Evolutionary conservation across 2,888 invertebrate genomes (phyloP), one percentile per base, ranked within the genome.

Genomic region (Heliconius charithonia): DNA sequence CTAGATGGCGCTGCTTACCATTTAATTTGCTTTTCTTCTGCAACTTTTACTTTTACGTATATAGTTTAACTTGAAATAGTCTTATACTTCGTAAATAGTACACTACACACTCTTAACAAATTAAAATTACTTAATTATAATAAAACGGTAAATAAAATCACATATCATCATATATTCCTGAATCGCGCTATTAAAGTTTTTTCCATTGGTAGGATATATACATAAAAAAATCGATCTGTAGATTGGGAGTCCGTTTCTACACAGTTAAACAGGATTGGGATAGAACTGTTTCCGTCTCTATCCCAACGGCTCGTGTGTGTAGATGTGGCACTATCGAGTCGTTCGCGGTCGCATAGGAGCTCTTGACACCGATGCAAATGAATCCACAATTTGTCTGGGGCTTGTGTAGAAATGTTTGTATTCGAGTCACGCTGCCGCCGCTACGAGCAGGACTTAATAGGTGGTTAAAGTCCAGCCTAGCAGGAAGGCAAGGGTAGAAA

Each of bases 201-300:
- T 59, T 10, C 0, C 0, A 0, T 0, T 0, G 4, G 4, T 0
- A 37, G 63, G 4, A 27, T 79, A 79, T 70, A 77, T 79, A 79
- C 27, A n/a, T 45, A 62, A 29, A 59, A 56, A 25, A 19, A 37
- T 6, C 1, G 2, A 0, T 0, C 3, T 4, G 4, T 2, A 1
- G 0, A 1, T 4, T 0, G 86, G 87, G 89, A 89, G 91, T 91
- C 91, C 91, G 85, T 89, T 91, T 89, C 91, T 91, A 91, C 90
- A 82, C 89, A 90, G 92, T 86, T 27, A 83, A 82, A 87, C 87
- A 89, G 89, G 76, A 81, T 81, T n/a, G 84, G 87, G 86, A 85
- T 85, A 86, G 87, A 88, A 84, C 90, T 89, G 32, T 9, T n/a
- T 86, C 83, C 13, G 83, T 85, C 3, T 74, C 65, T 16, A 84